phyloP scores from a whole-genome alignment of 2,888 invertebrate species.

The Erebia palarica region DNA sequence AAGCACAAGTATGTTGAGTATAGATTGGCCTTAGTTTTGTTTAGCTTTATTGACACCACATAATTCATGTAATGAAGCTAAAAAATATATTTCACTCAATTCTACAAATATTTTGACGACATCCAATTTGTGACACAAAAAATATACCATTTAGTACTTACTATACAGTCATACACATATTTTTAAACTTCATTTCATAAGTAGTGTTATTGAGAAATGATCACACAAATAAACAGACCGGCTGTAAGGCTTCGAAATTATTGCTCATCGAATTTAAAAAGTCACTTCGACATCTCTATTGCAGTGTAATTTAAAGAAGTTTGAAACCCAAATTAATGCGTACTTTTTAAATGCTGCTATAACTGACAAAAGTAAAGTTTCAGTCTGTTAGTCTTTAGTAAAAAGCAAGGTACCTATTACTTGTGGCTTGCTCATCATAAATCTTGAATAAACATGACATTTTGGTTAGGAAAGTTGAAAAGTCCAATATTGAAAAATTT shows the following conservation, averaged over 20 bases:
- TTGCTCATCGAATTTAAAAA: constrained; percentile 59
- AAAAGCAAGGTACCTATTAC: constrained; percentile 22
- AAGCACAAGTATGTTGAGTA: no score
- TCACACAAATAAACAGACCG: constrained; percentile 55
- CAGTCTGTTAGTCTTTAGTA: constrained; percentile 33
- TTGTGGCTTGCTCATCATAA: constrained; percentile 16
- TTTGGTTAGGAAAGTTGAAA: constrained; percentile 22
- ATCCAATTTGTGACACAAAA: neutral
- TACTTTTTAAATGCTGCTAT: neutral
- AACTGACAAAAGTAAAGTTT: constrained; percentile 20
- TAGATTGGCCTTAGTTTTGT: neutral
- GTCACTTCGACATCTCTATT: constrained; percentile 5
- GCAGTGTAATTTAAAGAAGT: neutral
- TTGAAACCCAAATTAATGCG: neutral
- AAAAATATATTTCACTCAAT: neutral
- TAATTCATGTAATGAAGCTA: constrained; percentile 4
- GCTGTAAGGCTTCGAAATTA: constrained; percentile 67
- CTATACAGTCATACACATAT: neutral
- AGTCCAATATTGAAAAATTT: constrained; percentile 15
- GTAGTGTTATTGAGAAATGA: constrained; percentile 10
- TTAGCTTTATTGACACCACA: constrained; percentile 1
- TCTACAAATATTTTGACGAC: neutral
- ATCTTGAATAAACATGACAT: constrained; percentile 25
- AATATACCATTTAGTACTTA: neutral
- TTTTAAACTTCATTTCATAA: constrained; percentile 21